Base-by-base conservation (phyloP, 2,797 vertebrate genomes). In the Calcarius lapponicus region DNA sequence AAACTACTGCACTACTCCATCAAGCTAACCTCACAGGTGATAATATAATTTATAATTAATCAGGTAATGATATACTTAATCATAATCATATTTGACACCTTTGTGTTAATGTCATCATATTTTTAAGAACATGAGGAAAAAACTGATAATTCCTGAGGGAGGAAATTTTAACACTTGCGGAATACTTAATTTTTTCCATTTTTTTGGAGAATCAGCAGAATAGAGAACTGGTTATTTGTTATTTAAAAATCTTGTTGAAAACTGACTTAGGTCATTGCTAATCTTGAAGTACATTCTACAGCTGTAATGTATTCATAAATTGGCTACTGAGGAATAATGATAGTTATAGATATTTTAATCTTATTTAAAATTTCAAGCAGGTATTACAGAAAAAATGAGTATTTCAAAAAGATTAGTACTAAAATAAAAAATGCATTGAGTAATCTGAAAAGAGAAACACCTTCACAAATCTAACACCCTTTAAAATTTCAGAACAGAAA, bases 191-290 rank as follows among this genome's bases (percentile, higher is more conserved):
- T 32, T 16, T 60, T 74, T 57, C 4, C 1, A 1, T 13, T 28
- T 60, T 48, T 58, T 29, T 36, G 1, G 5, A 40, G 12, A 3
- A 58, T 5, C 11, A 54, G 14, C 11, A 42, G 26, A 70, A 56
- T 26, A 45, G 7, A 45, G 3, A 20, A 80, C 36, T 31, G 0
- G 2, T 36, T 25, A 53, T 53, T 80, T 6, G 0, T 6, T 51
- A n/a, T 34, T 70, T 71, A 31, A 32, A 78, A 70, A 51, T 57
- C 8, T 40, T 61, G 9, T 74, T 72, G 26, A 84, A 90, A 81
- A 60, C 4, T 73, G 32, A 12, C 21, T 65, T 7, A 61, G 2
- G 16, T 2, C 38, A 62, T 62, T 61, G 5, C 5, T 71, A 47
- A 47, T 57, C 12, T 51, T 75, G 15, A 56, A 51, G 16, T 53